Percentiles rank a stretch among this genome's conserved stretches.
phyloP scores from a whole-genome alignment of 2,113 vertebrate species.

The Chascanopsetta lugubris region DNA sequence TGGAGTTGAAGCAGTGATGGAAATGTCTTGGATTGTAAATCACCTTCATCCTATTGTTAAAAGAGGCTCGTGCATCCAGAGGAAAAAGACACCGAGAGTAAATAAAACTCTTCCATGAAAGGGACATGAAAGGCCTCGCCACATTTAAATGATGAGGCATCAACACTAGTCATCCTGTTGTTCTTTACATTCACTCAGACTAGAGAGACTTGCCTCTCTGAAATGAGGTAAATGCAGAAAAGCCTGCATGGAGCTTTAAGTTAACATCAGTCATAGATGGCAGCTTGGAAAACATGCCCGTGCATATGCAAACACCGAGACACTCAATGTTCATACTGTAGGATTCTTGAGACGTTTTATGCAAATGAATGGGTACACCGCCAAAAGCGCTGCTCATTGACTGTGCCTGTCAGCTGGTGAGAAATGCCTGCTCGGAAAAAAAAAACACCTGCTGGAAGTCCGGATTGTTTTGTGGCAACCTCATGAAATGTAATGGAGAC shows the following conservation, averaged over 20 bases:
- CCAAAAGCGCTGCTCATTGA: slow-evolving; percentile 43
- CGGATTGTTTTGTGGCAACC: slow-evolving; percentile 10
- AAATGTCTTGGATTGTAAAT: too few species aligned
- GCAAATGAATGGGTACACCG: slow-evolving; percentile 42
- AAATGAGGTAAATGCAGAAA: background rate
- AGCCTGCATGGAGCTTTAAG: background rate
- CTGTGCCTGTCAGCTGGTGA: slow-evolving; percentile 47
- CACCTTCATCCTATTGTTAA: too few species aligned
- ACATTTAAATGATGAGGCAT: too few species aligned
- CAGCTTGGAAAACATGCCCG: slow-evolving; percentile 10
- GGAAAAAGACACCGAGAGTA: too few species aligned
- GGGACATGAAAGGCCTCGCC: too few species aligned
- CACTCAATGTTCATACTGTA: slow-evolving; percentile 35
- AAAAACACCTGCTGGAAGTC: slow-evolving; percentile 58
- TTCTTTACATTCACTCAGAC: background rate
- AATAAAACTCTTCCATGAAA: too few species aligned
- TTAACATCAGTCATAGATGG: slow-evolving; percentile 4
- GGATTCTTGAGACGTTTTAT: slow-evolving; percentile 50
- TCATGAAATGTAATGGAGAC: slow-evolving; percentile 18
- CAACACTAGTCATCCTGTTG: too few species aligned
- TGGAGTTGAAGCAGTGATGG: too few species aligned
- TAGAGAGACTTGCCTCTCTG: background rate
- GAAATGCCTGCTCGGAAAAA: slow-evolving; percentile 53
- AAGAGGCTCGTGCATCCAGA: too few species aligned
- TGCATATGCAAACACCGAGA: slow-evolving; percentile 36